These are phyloP conservation scores for Nannospalax galili DNA, from an alignment of 2,113 vertebrate genomes.

Conservation along the genomic window DNA sequence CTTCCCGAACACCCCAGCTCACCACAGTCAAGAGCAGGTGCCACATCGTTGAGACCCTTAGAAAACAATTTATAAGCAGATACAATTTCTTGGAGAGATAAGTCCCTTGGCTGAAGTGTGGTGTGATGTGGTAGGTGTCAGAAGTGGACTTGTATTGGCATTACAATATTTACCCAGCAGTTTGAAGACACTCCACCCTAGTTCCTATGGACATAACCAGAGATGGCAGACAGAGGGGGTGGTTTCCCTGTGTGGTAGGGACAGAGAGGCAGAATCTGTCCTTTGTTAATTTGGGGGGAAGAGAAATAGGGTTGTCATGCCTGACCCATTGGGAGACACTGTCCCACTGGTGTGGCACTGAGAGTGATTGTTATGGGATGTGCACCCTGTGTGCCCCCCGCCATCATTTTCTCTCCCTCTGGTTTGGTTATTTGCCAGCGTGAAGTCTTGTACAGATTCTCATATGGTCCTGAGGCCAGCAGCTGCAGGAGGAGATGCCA, in stretches of 20 bases:
- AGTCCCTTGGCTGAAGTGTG: background rate
- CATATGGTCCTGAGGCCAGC: no score
- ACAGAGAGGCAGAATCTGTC: background rate
- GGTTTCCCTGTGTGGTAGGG: background rate
- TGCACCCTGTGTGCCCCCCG: rapidly evolving
- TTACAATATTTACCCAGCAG: background rate
- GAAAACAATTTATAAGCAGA: background rate
- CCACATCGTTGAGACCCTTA: background rate
- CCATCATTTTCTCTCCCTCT: no score
- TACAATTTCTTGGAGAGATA: background rate
- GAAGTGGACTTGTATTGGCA: slow-evolving; percentile 38
- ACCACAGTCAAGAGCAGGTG: rapidly evolving
- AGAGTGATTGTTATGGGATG: no score
- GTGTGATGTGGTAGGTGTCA: slow-evolving; percentile 39
- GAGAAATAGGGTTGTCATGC: rapidly evolving
- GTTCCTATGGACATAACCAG: background rate
- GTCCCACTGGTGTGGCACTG: background rate
- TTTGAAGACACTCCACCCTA: background rate
- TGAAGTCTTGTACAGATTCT: background rate
- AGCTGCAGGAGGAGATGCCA: no score
- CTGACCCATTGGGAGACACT: rapidly evolving
- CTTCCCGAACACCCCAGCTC: rapidly evolving
- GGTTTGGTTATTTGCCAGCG: rapidly evolving
- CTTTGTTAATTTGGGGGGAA: background rate
- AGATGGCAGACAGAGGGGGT: background rate